These are phyloP conservation scores for Aleadryas rufinucha DNA, from an alignment of 2,113 vertebrate genomes.

Conservation along the genomic window DNA sequence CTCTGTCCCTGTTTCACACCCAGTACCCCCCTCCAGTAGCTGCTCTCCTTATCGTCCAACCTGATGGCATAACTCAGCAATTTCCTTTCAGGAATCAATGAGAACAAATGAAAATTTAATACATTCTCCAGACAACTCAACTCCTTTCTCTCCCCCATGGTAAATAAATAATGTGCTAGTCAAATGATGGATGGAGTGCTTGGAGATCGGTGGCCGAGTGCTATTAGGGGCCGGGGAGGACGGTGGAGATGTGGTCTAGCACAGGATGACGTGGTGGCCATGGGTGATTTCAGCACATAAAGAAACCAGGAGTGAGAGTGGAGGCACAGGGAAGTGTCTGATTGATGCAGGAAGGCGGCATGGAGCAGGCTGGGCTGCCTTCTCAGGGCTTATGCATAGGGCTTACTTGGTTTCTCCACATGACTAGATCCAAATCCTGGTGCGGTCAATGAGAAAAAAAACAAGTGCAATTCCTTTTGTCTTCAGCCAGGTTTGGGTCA, in stretches of 20 bases:
- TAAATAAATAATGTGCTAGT: constrained; percentile 69
- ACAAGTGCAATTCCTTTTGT: not conserved
- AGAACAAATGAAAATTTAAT: constrained; percentile 69
- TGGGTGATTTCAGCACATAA: not conserved
- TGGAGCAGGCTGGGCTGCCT: not conserved
- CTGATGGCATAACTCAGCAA: constrained; percentile 50
- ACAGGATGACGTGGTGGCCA: not conserved
- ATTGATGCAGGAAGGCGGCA: not conserved
- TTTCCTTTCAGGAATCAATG: constrained; percentile 64
- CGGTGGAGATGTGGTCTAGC: not conserved
- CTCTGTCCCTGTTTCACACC: not conserved
- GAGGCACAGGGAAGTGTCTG: not conserved
- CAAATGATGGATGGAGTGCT: constrained; percentile 61
- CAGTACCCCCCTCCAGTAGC: not conserved
- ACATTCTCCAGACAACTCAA: constrained; percentile 56
- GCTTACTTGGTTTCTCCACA: not conserved
- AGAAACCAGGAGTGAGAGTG: not conserved
- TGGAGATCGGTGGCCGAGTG: not conserved
- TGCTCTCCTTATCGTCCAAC: not conserved
- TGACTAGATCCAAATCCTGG: not conserved
- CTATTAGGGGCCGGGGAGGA: constrained; percentile 29
- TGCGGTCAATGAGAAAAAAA: not conserved
- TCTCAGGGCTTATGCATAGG: not conserved
- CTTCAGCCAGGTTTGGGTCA: not conserved
- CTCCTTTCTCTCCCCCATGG: constrained; percentile 53